phyloP scores from a whole-genome alignment of 2,797 vertebrate genomes.

The Acanthis flammea region DNA sequence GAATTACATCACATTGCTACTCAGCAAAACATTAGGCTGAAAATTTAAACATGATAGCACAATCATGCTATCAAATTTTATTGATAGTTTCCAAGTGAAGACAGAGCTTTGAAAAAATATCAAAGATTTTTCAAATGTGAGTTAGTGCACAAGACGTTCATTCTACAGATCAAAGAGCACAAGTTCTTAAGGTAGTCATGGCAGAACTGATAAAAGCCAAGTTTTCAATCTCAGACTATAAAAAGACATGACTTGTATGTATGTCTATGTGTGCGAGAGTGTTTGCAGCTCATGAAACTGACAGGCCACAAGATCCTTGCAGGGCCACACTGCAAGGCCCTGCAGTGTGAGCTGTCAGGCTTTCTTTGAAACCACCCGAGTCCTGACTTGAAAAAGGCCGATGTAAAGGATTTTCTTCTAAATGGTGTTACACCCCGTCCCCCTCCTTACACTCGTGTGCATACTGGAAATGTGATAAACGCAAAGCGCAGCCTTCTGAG shows the following conservation, averaged over 20 bases:
- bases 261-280: too few relatives aligned
- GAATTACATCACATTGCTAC: not conserved
- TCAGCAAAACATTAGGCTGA: not conserved
- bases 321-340: not conserved
- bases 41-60: not conserved
- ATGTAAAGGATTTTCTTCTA: not conserved
- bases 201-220: not conserved
- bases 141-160: not conserved
- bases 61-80: not conserved
- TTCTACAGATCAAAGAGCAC: not conserved
- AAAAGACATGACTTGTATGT: not conserved
- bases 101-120: not conserved
- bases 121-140: not conserved
- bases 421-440: not conserved
- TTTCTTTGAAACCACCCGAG: not conserved
- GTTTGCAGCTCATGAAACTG: not conserved
- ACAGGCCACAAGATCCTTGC: not conserved
- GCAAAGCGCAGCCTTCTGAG: fast-evolving
- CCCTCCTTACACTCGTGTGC: not conserved
- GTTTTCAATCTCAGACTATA: not conserved
- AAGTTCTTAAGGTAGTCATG: not conserved
- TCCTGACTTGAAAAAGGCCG: not conserved
- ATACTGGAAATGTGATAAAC: fast-evolving
- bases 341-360: not conserved
- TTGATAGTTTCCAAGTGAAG: not conserved